A percentile compares a stretch with the other conserved stretches of the same genome.
Evolutionary conservation across 2,113 vertebrate species (phyloP).

Genomic region (Pachypanchax playfairii): DNA sequence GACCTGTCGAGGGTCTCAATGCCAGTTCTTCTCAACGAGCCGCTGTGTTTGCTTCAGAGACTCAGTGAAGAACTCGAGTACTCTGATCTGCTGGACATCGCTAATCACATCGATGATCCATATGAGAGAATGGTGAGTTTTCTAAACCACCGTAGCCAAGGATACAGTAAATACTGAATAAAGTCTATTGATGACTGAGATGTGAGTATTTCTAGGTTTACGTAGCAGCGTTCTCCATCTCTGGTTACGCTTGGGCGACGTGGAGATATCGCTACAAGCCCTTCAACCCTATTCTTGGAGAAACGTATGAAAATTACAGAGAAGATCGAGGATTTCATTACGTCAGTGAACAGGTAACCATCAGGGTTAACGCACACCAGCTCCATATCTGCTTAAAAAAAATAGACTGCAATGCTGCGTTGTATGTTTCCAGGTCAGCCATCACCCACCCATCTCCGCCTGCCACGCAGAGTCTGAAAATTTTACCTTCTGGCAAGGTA

Average conservation of each 20-base stretch:
- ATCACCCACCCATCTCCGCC: slow-evolving; percentile 89
- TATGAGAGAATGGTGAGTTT: slow-evolving; percentile 86
- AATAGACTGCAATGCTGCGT: background rate
- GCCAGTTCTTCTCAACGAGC: slow-evolving; percentile 89
- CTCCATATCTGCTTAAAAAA: background rate
- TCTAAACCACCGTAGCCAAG: no score
- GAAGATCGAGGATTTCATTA: slow-evolving; percentile 89
- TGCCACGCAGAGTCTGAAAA: slow-evolving; percentile 90
- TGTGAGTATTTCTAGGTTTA: slow-evolving; percentile 79
- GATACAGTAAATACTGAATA: background rate
- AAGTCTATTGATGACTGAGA: background rate
- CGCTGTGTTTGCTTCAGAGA: slow-evolving; percentile 86
- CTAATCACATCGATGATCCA: slow-evolving; percentile 82
- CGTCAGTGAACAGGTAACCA: slow-evolving; percentile 88
- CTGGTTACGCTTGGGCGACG: slow-evolving; percentile 90
- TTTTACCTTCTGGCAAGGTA: slow-evolving; percentile 95
- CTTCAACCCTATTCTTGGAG: slow-evolving; percentile 93
- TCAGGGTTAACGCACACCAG: background rate
- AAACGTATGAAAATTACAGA: slow-evolving; percentile 89
- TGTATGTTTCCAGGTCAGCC: slow-evolving; percentile 81
- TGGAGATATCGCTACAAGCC: slow-evolving; percentile 91
- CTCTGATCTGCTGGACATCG: slow-evolving; percentile 84
- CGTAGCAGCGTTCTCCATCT: slow-evolving; percentile 89
- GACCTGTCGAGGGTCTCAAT: slow-evolving; percentile 92
- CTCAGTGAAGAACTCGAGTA: slow-evolving; percentile 92